phyloP scores from a whole-genome alignment of 1,140 invertebrate species.

The Drosophila hydei region DNA sequence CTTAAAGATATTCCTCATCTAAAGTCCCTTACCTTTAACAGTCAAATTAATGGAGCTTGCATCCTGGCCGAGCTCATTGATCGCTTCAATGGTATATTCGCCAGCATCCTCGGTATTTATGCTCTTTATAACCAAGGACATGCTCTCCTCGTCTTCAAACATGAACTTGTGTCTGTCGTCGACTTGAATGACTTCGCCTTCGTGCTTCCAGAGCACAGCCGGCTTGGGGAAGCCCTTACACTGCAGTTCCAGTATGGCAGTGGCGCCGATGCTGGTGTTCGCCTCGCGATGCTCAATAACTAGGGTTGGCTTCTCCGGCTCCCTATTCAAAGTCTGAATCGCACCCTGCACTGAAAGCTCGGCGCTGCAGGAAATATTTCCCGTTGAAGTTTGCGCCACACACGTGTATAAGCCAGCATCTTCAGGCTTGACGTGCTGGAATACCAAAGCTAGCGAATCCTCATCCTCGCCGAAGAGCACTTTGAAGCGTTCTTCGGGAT shows the following conservation, averaged over 20 bases:
- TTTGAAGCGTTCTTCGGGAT: conserved; percentile 96
- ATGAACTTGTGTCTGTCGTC: conserved; percentile 93
- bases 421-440: conserved; percentile 96
- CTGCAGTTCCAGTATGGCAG: conserved; percentile 97
- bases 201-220: conserved; percentile 94
- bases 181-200: conserved; percentile 91
- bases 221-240: conserved; percentile 98
- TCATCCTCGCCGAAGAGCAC: conserved; percentile 96
- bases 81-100: conserved; percentile 92
- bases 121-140: conserved; percentile 95
- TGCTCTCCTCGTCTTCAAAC: conserved; percentile 96
- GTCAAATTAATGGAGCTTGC: conserved; percentile 89
- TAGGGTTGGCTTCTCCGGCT: conserved; percentile 92
- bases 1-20: too few species aligned
- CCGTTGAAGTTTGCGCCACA: conserved; percentile 95
- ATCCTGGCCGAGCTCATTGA: conserved; percentile 95
- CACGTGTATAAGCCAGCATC: conserved; percentile 98
- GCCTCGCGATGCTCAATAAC: conserved; percentile 90
- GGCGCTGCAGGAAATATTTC: conserved; percentile 96
- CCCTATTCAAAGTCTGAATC: conserved; percentile 91
- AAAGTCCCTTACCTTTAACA: conserved; percentile 86
- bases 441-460: conserved; percentile 95
- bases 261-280: conserved; percentile 92
- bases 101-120: conserved; percentile 93
- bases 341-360: conserved; percentile 95